These are phyloP conservation scores for Eupelmus urozonus DNA, from an alignment of 2,888 invertebrate species.

Conservation along the genomic window DNA sequence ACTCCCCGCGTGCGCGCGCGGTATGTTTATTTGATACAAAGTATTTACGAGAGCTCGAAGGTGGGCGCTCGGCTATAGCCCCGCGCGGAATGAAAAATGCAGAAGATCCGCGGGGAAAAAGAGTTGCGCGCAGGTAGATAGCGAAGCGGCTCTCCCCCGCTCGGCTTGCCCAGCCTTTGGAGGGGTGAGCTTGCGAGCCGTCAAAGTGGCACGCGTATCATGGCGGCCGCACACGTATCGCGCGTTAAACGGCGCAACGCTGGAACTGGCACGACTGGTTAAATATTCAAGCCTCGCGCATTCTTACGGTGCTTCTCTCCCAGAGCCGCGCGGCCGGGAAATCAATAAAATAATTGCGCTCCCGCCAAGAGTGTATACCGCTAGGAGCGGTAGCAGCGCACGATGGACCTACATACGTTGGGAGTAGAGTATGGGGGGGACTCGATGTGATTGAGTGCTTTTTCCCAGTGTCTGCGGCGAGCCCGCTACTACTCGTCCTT, in stretches of 20 bases:
- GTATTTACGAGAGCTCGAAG: slow-evolving; percentile 37
- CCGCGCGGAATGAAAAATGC: slow-evolving; percentile 46
- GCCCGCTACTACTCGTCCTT: slow-evolving; percentile 1
- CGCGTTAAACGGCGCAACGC: slow-evolving; percentile 5
- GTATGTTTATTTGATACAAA: slow-evolving; percentile 34
- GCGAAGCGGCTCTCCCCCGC: background rate
- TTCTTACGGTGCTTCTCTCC: slow-evolving; percentile 22
- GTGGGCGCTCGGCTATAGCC: background rate
- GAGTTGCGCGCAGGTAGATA: background rate
- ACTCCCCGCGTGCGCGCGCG: no score
- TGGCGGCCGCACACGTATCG: background rate
- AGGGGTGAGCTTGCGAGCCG: no score
- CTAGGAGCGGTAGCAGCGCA: background rate
- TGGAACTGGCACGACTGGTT: slow-evolving; percentile 22
- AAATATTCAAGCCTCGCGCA: slow-evolving; percentile 44
- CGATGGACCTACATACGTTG: slow-evolving; percentile 19
- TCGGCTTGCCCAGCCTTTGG: no score
- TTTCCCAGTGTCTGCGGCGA: slow-evolving; percentile 8
- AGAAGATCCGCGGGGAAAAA: background rate
- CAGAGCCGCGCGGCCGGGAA: slow-evolving; percentile 1
- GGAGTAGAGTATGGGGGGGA: background rate
- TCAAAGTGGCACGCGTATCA: slow-evolving; percentile 35
- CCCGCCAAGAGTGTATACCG: background rate
- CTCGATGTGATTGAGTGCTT: slow-evolving; percentile 44
- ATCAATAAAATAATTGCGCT: slow-evolving; percentile 53